Base-by-base conservation (phyloP, 2,888 invertebrate genomes). In the Anaspis maculata region DNA sequence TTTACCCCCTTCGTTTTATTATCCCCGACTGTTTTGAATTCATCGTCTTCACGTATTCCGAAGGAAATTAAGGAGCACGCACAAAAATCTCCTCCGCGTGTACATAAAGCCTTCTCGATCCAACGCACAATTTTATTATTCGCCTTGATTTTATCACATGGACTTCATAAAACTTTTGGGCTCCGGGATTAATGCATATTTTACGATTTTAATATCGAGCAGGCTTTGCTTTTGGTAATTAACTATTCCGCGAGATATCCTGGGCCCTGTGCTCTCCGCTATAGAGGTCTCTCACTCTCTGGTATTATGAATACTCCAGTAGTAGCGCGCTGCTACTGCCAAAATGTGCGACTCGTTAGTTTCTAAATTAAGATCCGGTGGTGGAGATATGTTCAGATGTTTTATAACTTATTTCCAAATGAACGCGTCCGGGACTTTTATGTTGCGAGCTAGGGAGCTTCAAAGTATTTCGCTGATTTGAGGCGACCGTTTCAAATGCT, bases 61-160 rank as follows among this genome's bases (percentile, higher is more conserved):
- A 38, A 52, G 54, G 54, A 56, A 57, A 56, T 56, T 54, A 56
- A 52, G 47, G 48, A 41, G 47, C 48, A 52, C 52, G 52, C 56
- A 54, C 52, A 55, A 53, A 55, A 56, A 55, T 52, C 49, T 43
- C 44, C 48, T 39, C 46, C 21, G 23, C 30, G 15, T n/a, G 15
- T 6, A 14, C 25, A 9, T 27, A 19, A 24, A 21, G 21, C n/a
- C 45, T 46, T 52, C 50, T 48, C 54, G 54, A 57, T 54, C 49
- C 54, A 45, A 53, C 54, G 56, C 57, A 54, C 55, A 57, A 59
- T 60, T 60, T 60, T 60, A 60, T 60, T 57, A 59, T 60, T 57
- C 56, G 52, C 47, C 46, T 46, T 50, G 60, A 60, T 59, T 60
- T 59, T 58, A 60, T 59, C 59, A 52, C 51, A 49, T 48, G 48